Base-by-base conservation (phyloP, 2,797 vertebrate species). In the Myotis findleyi region DNA sequence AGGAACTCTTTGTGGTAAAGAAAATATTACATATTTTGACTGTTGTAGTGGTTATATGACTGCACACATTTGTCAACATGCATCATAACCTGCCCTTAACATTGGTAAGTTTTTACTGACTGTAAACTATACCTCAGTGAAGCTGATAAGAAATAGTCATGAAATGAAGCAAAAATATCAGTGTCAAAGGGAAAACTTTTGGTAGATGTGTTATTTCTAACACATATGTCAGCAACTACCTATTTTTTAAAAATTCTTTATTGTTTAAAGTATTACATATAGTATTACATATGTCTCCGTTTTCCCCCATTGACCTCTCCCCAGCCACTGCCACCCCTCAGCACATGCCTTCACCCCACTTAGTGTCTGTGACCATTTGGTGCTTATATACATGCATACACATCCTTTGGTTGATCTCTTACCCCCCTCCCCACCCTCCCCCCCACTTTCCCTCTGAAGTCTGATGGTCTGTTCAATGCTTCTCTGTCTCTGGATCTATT, bases 241-340 rank as follows among this genome's bases (percentile, higher is more conserved):
- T 82, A 4, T 64, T 92, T 84, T 91, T 93, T 93, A n/a, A 14
- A 81, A 75, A 75, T 64, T 84, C 57, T 13, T 59, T 30, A 30
- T 30, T 30, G 12, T 62, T 62, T 62, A 30, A 62, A 30, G 59
- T 59, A 7, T 14, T 30, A 62, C 59, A 62, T 62, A 27, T 30
- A 62, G 25, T 62, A 30, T 62, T 62, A 62, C 11, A 62, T 30
- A 62, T 30, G 59, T 30, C 59, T 62, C 59, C 13, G 16, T 30
- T 62, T 30, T 0, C 27, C 27, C 59, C 27, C 59, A 30, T 62
- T 62, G 59, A 30, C 59, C 27, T 62, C 59, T 62, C 59, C 59
- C 27, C 59, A 62, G 59, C 12, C 59, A 62, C 27, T 5, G 5
- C 25, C 59, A 27, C 57, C 57, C 57, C 57, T 59, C 25, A 27